phyloP scores from a whole-genome alignment of 2,888 invertebrate species.

The Athripsodes cinereus region DNA sequence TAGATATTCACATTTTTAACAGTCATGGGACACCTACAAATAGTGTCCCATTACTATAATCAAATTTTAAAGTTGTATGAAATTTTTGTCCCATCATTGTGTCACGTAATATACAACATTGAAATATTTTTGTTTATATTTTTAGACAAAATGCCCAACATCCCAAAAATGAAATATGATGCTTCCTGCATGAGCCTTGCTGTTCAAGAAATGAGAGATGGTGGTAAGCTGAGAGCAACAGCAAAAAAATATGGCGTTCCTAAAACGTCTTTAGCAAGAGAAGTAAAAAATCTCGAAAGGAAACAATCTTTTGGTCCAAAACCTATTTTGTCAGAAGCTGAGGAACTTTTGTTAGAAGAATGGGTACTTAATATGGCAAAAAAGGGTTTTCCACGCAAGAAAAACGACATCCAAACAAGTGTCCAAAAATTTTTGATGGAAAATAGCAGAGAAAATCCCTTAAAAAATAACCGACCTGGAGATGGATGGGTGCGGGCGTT shows the following conservation, averaged over 20 bases:
- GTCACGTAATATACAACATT: too few species aligned
- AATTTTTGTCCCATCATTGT: too few species aligned
- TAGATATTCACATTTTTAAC: too few species aligned
- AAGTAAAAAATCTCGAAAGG: background rate
- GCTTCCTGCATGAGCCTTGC: too few species aligned
- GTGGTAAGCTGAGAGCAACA: background rate
- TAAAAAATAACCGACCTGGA: background rate
- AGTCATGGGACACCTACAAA: too few species aligned
- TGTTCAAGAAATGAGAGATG: background rate
- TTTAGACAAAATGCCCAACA: too few species aligned
- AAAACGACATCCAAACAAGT: background rate
- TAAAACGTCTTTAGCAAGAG: background rate
- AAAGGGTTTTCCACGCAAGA: background rate
- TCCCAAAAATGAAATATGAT: too few species aligned
- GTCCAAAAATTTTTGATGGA: background rate
- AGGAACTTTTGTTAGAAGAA: background rate
- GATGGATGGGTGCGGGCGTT: background rate
- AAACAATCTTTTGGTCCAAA: background rate
- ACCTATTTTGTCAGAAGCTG: background rate
- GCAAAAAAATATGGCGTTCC: background rate
- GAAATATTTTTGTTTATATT: too few species aligned
- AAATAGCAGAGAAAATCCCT: background rate
- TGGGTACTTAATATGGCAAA: background rate
- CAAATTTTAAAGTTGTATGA: too few species aligned
- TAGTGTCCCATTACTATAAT: too few species aligned